These are phyloP conservation scores for Hycleus cichorii DNA, from an alignment of 1,140 invertebrate species.

Conservation along the genomic window DNA sequence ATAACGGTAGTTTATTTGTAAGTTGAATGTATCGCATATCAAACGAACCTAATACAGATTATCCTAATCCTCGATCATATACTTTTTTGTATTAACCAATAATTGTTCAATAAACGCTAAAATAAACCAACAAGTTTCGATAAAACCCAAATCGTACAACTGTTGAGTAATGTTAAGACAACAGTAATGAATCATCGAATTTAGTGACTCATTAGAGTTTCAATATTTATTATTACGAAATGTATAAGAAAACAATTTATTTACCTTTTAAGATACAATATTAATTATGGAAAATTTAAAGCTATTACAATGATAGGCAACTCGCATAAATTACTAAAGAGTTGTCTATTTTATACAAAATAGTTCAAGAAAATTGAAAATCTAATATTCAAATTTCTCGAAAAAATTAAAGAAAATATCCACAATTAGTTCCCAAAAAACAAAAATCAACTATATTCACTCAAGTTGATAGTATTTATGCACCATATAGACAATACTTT, in stretches of 20 bases:
- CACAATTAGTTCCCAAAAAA: not conserved
- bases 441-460: too few relatives aligned
- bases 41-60: conserved; percentile 1
- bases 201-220: not conserved
- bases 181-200: too few relatives aligned
- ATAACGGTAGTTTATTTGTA: conserved; percentile 14
- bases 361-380: conserved; percentile 5
- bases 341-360: conserved; percentile 18
- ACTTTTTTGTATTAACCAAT: not conserved
- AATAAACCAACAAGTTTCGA: too few relatives aligned
- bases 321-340: conserved; percentile 18
- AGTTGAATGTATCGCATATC: conserved; percentile 10
- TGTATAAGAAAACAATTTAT: conserved; percentile 36
- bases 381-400: not conserved
- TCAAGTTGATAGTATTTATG: too few relatives aligned
- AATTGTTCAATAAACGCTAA: conserved; percentile 15
- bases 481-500: not conserved
- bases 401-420: not conserved
- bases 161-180: too few relatives aligned
- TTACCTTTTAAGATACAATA: conserved; percentile 33
- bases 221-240: not conserved
- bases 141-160: too few relatives aligned
- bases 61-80: conserved; percentile 6
- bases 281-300: conserved; percentile 33
- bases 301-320: conserved; percentile 33